phyloP scores from a whole-genome alignment of 1,140 invertebrate genomes.

The Amyelois transitella region DNA sequence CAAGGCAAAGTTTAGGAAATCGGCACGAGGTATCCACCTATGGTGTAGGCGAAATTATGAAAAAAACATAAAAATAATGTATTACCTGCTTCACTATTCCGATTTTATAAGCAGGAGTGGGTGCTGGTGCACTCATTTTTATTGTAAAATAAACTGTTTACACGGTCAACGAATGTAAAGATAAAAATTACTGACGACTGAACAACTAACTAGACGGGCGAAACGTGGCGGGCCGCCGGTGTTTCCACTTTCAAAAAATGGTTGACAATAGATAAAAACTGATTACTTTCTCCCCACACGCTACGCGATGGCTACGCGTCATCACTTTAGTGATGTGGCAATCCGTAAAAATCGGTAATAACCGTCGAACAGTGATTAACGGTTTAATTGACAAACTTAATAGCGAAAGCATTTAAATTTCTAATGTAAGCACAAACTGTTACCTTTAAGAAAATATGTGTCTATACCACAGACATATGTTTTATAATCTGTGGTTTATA shows the following conservation, averaged over 20 bases:
- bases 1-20: slow-evolving; percentile 51
- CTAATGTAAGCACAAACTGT: no score
- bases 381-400: no score
- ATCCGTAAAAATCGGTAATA: background rate
- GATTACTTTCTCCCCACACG: slow-evolving; percentile 2
- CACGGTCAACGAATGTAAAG: slow-evolving; percentile 34
- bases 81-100: slow-evolving; percentile 69
- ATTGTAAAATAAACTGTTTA: slow-evolving; percentile 26
- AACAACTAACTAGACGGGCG: slow-evolving; percentile 53
- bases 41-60: slow-evolving; percentile 16
- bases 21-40: slow-evolving; percentile 46
- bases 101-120: slow-evolving; percentile 52
- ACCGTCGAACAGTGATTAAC: no score
- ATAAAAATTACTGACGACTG: slow-evolving; percentile 48
- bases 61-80: slow-evolving; percentile 31
- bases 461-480: no score
- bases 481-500: no score
- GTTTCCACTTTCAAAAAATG: slow-evolving; percentile 44
- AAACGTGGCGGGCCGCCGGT: slow-evolving; percentile 60
- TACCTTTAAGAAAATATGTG: no score
- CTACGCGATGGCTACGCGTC: slow-evolving; percentile 2
- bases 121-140: slow-evolving; percentile 62
- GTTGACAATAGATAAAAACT: slow-evolving; percentile 12
- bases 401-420: no score
- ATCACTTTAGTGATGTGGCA: background rate